Base-by-base conservation (phyloP, 2,113 vertebrate genomes). In the Apus apus region DNA sequence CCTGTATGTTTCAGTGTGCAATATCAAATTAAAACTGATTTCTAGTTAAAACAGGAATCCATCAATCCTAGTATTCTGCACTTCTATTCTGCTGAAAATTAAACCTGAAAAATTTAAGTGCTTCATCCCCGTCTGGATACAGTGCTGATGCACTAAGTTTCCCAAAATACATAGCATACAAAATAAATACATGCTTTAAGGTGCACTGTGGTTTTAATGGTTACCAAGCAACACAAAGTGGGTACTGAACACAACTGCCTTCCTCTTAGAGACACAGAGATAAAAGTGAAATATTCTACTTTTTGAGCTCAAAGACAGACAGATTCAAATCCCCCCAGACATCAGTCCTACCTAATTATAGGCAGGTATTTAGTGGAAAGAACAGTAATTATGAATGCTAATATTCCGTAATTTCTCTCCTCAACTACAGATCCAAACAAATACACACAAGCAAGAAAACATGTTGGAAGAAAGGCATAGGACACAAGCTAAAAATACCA, bases 141-240 rank as follows among this genome's bases (percentile, higher is more conserved):
- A 36, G 43, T 48, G 78, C 90, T 92, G 85, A 97, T 72, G 64
- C 82, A 90, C 18, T 5, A 65, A 34, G 38, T 76, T 96, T 85
- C 93, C 77, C 89, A 94, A 96, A 94, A 96, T 92, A 97, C 6
- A 11, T 13, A 76, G 71, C n/a, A 62, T 32, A 83, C 32, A 73
- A 79, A 90, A 72, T 17, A 93, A 91, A 93, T 46, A 54, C 1
- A 70, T 17, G 64, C 61, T 92, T 78, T n/a, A 82, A 95, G 82
- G 89, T 91, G 56, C 72, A 74, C 89, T 61, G 29, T 67, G 85
- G 30, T 89, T 96, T 97, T 78, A 95, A 75, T 85, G 84, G 97
- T 95, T 97, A 93, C 95, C 93, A 93, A 87, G 95, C 95, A 97
- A 97, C 94, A 68, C 54, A 14, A 20, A 89, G 71, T 30, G 65